Conservation (phyloP, 2,797 vertebrate species). For the Thaleichthys pacificus region DNA sequence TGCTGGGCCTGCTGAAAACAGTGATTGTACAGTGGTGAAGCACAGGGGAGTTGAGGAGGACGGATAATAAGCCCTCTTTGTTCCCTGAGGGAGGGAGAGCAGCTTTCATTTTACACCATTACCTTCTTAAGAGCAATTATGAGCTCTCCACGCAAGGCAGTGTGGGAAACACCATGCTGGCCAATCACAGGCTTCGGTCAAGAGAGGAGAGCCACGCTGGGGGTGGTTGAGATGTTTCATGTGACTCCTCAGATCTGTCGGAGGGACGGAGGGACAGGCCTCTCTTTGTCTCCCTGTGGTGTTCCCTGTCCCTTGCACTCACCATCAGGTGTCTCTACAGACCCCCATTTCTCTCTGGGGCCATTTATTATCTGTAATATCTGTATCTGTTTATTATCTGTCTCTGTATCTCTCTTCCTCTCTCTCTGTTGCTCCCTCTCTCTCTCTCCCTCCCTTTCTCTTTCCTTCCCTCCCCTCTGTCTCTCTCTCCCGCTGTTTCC, state of each 20-base stretch:
- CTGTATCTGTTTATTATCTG: neutral
- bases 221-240: slow-evolving; percentile 49
- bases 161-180: slow-evolving; percentile 65
- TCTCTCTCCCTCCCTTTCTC: slow-evolving; percentile 38
- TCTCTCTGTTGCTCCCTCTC: slow-evolving; percentile 1
- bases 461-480: slow-evolving; percentile 49
- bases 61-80: slow-evolving; percentile 76
- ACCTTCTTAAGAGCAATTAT: slow-evolving; percentile 83
- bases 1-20: slow-evolving; percentile 71
- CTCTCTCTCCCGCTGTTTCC: slow-evolving; percentile 73
- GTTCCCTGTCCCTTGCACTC: slow-evolving; percentile 4
- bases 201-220: slow-evolving; percentile 46
- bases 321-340: neutral
- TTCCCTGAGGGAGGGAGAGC: slow-evolving; percentile 58
- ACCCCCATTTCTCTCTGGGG: no score
- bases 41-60: slow-evolving; percentile 68
- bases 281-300: slow-evolving; percentile 11
- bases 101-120: slow-evolving; percentile 79
- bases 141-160: slow-evolving; percentile 65
- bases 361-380: no score
- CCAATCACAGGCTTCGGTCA: slow-evolving; percentile 34
- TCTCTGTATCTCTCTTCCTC: slow-evolving; percentile 11
- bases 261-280: slow-evolving; percentile 30
- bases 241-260: slow-evolving; percentile 65
- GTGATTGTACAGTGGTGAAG: slow-evolving; percentile 71